Conservation (phyloP, 2,113 vertebrate genomes). For the Acanthochromis polyacanthus region DNA sequence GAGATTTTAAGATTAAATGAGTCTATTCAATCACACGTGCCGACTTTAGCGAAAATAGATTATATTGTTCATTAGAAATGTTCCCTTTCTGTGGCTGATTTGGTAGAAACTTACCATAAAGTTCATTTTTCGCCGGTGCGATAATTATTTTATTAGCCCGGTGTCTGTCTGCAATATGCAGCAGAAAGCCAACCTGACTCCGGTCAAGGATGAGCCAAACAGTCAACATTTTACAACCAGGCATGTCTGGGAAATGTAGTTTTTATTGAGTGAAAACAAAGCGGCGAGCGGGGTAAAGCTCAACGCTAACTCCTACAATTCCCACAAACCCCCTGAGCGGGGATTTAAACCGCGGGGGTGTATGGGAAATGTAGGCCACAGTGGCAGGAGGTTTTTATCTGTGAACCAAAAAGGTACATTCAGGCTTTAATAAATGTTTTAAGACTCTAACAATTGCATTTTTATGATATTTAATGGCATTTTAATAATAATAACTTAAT, state of each 20-base stretch:
- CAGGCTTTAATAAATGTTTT: neutral
- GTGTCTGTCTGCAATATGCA: slow-evolving; percentile 50
- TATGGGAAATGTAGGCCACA: slow-evolving; percentile 66
- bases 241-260: slow-evolving; percentile 75
- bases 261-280: neutral
- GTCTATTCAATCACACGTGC: neutral
- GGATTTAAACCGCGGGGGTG: slow-evolving; percentile 50
- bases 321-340: slow-evolving; percentile 67
- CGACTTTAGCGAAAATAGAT: neutral
- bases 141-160: slow-evolving; percentile 48
- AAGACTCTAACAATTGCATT: neutral
- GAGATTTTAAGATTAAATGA: slow-evolving; percentile 11
- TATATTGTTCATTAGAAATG: too few species aligned
- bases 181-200: slow-evolving; percentile 54
- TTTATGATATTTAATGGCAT: too few species aligned
- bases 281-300: fast-evolving
- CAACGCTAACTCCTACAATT: slow-evolving; percentile 34
- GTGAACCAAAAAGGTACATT: neutral
- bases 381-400: neutral
- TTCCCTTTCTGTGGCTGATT: neutral
- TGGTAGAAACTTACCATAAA: slow-evolving; percentile 53
- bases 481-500: too few species aligned
- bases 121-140: slow-evolving; percentile 34
- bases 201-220: slow-evolving; percentile 55
- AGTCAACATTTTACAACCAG: neutral